phyloP scores from a whole-genome alignment of 2,113 vertebrate species.

The Cyanoderma ruficeps region DNA sequence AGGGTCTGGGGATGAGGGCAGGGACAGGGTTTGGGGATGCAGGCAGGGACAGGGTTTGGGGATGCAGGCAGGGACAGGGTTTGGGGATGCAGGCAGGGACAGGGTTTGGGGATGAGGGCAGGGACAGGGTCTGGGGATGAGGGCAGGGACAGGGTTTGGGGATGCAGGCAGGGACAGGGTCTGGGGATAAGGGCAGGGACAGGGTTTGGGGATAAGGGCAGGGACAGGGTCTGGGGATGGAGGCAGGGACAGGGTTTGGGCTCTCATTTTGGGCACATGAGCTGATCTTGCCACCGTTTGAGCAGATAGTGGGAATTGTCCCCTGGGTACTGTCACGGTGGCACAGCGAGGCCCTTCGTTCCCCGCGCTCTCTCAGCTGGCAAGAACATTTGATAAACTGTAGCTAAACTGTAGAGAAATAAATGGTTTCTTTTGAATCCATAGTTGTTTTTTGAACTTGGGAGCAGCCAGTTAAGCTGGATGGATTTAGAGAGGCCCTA shows the following conservation, averaged over 20 bases:
- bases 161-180: too few species aligned
- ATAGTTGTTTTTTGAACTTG: not conserved
- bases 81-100: too few species aligned
- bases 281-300: accelerated
- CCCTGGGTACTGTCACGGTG: not conserved
- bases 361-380: not conserved
- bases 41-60: too few species aligned
- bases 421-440: conserved; percentile 13
- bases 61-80: too few species aligned
- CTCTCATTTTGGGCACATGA: not conserved
- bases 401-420: not conserved
- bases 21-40: too few species aligned
- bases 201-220: too few species aligned
- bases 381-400: not conserved
- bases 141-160: too few species aligned
- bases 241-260: not conserved
- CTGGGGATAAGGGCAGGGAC: too few species aligned
- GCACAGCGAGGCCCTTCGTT: not conserved
- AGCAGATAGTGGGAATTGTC: not conserved
- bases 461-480: not conserved
- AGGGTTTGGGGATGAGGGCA: too few species aligned
- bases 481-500: conserved; percentile 19
- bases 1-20: too few species aligned
- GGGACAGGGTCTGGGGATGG: too few species aligned
- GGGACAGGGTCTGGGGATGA: too few species aligned